Evolutionary conservation across 2,888 invertebrate genomes (phyloP), one percentile per base, ranked within the genome.

Genomic region (Malthinus seriepunctatus): DNA sequence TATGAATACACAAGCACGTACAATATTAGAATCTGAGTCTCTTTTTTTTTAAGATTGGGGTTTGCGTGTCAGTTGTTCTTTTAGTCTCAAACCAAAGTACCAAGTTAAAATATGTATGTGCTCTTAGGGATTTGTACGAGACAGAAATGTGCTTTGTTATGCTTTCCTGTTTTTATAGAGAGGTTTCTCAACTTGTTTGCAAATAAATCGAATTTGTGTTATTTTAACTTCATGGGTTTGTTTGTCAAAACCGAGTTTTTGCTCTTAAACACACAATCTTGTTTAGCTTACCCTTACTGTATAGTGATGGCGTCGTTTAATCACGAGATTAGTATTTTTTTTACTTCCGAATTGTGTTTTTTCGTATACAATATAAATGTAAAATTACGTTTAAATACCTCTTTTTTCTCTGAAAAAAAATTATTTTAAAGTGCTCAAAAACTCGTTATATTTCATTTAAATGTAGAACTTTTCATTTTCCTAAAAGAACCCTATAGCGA

Each of bases 131-230:
- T 64, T 64, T 64, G 58, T 54, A 57, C 39, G 55, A 46, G 51
- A 52, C 35, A 49, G 56, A 49, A 53, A 51, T 49, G 60, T 60
- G 56, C 51, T 51, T 45, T 52, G 60, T 60, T 60, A 52, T 51
- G 56, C 52, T 62, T 60, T 62, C 54, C 47, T 59, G 61, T 61
- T 65, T 65, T 65, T 60, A 61, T 57, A 64, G 62, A 57, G 38
- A 42, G 52, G 52, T 39, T 37, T 52, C 51, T 57, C 32, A 53
- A 63, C 63, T 63, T 65, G 62, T 65, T 65, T 65, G 65, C 62
- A 65, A 65, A 65, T 65, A 65, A 65, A 65, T 65, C 62, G 63
- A 65, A 65, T 63, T 62, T 63, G 62, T 63, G 65, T 65, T 63
- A 62, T 65, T 63, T 62, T 62, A 65, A 62, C 62, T 56, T 60